Base-by-base conservation (phyloP, 2,797 vertebrate species). In the Lates japonicus region DNA sequence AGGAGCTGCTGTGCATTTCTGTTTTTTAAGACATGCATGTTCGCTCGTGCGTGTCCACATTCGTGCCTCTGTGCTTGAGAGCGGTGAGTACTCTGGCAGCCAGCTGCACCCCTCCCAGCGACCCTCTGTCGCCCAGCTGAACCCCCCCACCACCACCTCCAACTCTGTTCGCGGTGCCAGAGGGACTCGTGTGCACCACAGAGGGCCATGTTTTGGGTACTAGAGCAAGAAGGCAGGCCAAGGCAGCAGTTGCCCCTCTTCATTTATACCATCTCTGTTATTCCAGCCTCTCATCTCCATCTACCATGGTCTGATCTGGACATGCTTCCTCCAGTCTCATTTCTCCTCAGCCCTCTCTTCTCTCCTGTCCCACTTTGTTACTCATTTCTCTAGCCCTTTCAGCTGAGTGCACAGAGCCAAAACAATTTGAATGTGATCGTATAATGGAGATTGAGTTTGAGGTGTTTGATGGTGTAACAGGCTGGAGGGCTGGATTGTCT, bases 101-200 rank as follows among this genome's bases (percentile, higher is more conserved):
- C 94, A 95, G 94, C 93, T 95, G 94, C 84, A 89, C 54, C 83
- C 93, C 92, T 89, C 88, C 86, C 82, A 92, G 90, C 91, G 81
- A 83, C 91, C 91, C 91, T 94, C 91, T 94, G 93, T 83, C 42
- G 69, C 78, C 84, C 93, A 95, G 93, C 93, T 95, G 93, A 73
- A 82, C 83, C 78, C 68, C 80, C 62, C 61, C 55, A 10, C 49
- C 49, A 22, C 75, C 61, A 17, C 37, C 69, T 57, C 68, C 55
- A 37, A 37, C 75, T 81, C 78, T 75, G 82, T 57, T 61, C 67
- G 64, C 61, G 25, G 62, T 88, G 92, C 93, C 94, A 94, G 91
- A 88, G 93, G 94, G 91, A 92, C 92, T 92, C 93, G 93, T 95
- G 84, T 94, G 93, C 79, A n/a, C 67, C 72, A 71, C 91, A 94